Evolutionary conservation across 2,888 invertebrate genomes (phyloP).

Genomic region (Crepidodera aurea): DNA sequence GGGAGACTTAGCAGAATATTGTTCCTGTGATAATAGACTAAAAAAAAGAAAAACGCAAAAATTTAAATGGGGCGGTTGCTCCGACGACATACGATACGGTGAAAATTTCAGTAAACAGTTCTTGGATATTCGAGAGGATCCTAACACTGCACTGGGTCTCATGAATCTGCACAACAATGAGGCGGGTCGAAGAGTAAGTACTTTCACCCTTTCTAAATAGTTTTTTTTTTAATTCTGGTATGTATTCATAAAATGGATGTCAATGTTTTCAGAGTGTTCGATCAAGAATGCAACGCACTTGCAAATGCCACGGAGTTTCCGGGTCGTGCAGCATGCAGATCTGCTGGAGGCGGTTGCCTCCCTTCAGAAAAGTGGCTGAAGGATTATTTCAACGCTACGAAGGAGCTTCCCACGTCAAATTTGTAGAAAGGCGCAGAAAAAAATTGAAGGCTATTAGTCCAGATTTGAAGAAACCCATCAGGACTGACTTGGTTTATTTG

Average conservation of each 20-base stretch:
- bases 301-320: slow-evolving; percentile 94
- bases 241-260: no score
- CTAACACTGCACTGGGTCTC: slow-evolving; percentile 75
- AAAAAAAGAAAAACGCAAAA: slow-evolving; percentile 70
- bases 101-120: slow-evolving; percentile 87
- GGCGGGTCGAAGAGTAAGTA: slow-evolving; percentile 82
- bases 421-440: slow-evolving; percentile 69
- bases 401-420: slow-evolving; percentile 85
- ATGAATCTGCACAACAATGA: slow-evolving; percentile 95
- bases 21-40: slow-evolving; percentile 80
- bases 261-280: slow-evolving; percentile 70
- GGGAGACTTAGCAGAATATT: slow-evolving; percentile 81
- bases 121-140: slow-evolving; percentile 82
- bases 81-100: slow-evolving; percentile 88
- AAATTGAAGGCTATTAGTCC: slow-evolving; percentile 76
- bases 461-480: slow-evolving; percentile 86
- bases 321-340: slow-evolving; percentile 90
- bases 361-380: slow-evolving; percentile 80
- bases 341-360: slow-evolving; percentile 86
- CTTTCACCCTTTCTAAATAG: no score
- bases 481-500: slow-evolving; percentile 88
- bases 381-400: slow-evolving; percentile 83
- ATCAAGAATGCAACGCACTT: slow-evolving; percentile 83
- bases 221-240: no score
- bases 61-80: slow-evolving; percentile 95